These are phyloP conservation scores for Zaprionus camerounensis DNA, from an alignment of 1,140 invertebrate genomes.

Conservation along the genomic window DNA sequence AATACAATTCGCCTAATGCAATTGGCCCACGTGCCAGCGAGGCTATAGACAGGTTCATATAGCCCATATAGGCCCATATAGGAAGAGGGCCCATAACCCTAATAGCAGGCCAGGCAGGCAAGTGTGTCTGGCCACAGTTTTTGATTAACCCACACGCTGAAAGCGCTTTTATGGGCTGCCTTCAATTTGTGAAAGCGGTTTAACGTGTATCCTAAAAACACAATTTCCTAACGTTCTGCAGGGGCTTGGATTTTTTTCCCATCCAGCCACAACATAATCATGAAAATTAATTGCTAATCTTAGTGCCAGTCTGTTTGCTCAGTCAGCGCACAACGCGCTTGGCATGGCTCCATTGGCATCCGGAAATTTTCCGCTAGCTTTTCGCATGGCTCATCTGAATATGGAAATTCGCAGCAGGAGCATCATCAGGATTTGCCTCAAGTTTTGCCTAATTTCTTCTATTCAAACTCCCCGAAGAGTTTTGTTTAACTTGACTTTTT, in stretches of 20 bases:
- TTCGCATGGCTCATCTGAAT: slow-evolving; percentile 14
- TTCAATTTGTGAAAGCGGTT: slow-evolving; percentile 37
- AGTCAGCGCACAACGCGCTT: slow-evolving; percentile 57
- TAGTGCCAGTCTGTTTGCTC: slow-evolving; percentile 18
- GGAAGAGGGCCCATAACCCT: slow-evolving; percentile 10
- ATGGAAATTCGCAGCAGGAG: slow-evolving; percentile 56
- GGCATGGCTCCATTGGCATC: slow-evolving; percentile 9
- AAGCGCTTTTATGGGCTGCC: slow-evolving; percentile 15
- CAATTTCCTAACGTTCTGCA: background rate
- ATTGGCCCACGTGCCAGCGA: slow-evolving; percentile 60
- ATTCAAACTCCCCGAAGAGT: slow-evolving; percentile 12
- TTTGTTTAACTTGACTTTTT: slow-evolving; percentile 71
- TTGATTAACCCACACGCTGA: slow-evolving; percentile 11
- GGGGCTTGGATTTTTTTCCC: background rate
- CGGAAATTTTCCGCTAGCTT: slow-evolving; percentile 13
- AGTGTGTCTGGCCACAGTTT: slow-evolving; percentile 5
- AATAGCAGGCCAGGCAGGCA: background rate
- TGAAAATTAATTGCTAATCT: slow-evolving; percentile 77
- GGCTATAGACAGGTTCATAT: slow-evolving; percentile 1
- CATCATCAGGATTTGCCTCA: background rate
- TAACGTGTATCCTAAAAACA: slow-evolving; percentile 6
- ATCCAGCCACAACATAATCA: slow-evolving; percentile 35
- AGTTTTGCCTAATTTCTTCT: slow-evolving; percentile 39
- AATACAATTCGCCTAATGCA: slow-evolving; percentile 79
- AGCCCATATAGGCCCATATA: background rate